A percentile compares a stretch with the other conserved stretches of the same genome.
phyloP scores from a whole-genome alignment of 2,797 vertebrate species.

The Galagoides demidoff region DNA sequence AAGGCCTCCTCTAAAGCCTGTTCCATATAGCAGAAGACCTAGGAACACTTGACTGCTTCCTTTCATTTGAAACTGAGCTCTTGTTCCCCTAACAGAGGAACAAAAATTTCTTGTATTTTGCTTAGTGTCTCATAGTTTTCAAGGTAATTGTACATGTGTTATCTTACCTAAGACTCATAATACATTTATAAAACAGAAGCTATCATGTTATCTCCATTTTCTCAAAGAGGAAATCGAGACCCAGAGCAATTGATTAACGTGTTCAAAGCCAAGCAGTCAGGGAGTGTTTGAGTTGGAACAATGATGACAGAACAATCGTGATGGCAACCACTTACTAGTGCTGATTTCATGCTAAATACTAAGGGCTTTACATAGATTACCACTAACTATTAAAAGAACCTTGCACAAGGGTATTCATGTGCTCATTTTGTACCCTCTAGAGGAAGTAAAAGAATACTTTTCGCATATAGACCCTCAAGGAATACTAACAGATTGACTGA shows the following conservation, averaged over 20 bases:
- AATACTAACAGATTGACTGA: constrained; percentile 9
- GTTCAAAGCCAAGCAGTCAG: not conserved
- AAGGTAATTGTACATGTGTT: not conserved
- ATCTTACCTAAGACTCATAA: not conserved
- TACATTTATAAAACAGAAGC: not conserved
- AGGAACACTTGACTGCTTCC: not conserved
- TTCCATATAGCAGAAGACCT: no score
- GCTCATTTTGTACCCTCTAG: not conserved
- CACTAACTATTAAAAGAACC: not conserved
- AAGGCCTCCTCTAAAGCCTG: not conserved
- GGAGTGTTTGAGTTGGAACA: not conserved
- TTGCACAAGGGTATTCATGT: not conserved
- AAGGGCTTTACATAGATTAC: not conserved
- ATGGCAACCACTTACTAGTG: not conserved
- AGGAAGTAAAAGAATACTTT: not conserved
- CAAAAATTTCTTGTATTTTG: not conserved
- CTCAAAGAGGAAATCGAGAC: not conserved
- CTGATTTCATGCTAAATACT: not conserved
- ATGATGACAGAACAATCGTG: not conserved
- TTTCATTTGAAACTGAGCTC: not conserved
- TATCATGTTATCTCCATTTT: not conserved
- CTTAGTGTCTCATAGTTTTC: not conserved
- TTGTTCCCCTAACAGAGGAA: not conserved
- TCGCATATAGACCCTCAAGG: not conserved
- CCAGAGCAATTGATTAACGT: not conserved